Evolutionary conservation across 1,140 invertebrate genomes (phyloP), one percentile per base, ranked within the genome.

Genomic region (Heliothis subflexa): DNA sequence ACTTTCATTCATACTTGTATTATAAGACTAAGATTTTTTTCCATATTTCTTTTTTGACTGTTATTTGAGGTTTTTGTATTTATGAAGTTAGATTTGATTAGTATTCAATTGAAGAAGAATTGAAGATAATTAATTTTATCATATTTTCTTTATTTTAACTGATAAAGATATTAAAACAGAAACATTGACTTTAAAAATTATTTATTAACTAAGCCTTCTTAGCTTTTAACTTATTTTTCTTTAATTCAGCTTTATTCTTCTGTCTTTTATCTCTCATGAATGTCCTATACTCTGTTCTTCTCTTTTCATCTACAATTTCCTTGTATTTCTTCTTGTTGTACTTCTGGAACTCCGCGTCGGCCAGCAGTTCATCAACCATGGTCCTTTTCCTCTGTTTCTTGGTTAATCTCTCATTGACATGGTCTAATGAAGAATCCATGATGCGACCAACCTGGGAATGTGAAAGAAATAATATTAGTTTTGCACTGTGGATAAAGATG

Each of bases 331-430:
- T 96, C 92, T 98, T 98, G 86, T 97, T 98, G 81, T 97, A 98
- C 94, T 97, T 97, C 83, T 97, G 96, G 88, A 99, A 97, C 85
- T 98, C 96, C 14, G 97, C 97, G 96, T 99, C 98, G 11, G 97
- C 97, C 88, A 99, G 93, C 0, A 99, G 94, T 91, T 99, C 99
- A 81, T 99, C 98, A 0, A 99, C 98, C 78, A 99, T 95, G 0
- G 98, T 98, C 28, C 95, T 93, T 91, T 99, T 99, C 2, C 98
- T 95, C 84, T 98, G 96, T 89, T 98, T 99, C 81, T 97, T 98
- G 0, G 98, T 97, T 72, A 99, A 90, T 70, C 98, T 95, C 81
- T 97, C 96, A 79, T 96, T 96, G 68, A 97, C 97, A 89, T 96
- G 97, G 85, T 98, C 97, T 70, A 97, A 85, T 14, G 97, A 95